Percentiles rank a stretch among this genome's conserved stretches.
Conservation (phyloP, 2,888 invertebrate species). For the Dynastes hyllus region DNA sequence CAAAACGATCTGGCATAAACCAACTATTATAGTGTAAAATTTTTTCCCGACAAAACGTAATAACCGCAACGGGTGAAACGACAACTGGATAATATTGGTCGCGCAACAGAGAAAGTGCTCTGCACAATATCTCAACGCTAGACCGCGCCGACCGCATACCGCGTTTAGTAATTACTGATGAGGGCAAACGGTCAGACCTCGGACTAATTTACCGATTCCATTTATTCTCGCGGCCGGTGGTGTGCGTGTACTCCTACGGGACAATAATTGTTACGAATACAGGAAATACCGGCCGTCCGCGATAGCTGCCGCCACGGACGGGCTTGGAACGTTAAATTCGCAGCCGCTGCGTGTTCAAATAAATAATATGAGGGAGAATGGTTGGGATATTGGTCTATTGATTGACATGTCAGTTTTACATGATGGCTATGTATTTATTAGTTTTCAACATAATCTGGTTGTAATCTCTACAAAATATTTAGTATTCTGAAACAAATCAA, state of each 20-base stretch:
- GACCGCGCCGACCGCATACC: conserved; percentile 30
- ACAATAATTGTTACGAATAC: conserved; percentile 40
- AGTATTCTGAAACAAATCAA: no score
- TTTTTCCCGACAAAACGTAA: neutral
- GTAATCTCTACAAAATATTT: no score
- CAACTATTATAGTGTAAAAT: conserved; percentile 7
- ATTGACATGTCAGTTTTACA: no score
- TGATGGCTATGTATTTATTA: no score
- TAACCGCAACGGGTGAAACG: neutral
- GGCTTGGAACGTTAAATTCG: no score
- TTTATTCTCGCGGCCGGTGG: conserved; percentile 17
- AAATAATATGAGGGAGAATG: no score
- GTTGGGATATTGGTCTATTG: no score
- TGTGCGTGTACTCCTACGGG: conserved; percentile 35
- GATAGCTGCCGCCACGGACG: conserved; percentile 13
- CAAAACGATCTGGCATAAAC: neutral
- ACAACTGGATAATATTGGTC: neutral
- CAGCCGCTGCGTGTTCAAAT: no score
- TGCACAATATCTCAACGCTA: conserved; percentile 37
- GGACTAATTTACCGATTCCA: conserved; percentile 45
- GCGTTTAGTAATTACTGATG: conserved; percentile 45
- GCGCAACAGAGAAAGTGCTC: conserved; percentile 1
- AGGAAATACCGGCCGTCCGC: conserved; percentile 28
- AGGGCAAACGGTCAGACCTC: conserved; percentile 41
- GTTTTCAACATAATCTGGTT: no score